Evolutionary conservation across 2,113 vertebrate species (phyloP).

Genomic region (Galemys pyrenaicus): DNA sequence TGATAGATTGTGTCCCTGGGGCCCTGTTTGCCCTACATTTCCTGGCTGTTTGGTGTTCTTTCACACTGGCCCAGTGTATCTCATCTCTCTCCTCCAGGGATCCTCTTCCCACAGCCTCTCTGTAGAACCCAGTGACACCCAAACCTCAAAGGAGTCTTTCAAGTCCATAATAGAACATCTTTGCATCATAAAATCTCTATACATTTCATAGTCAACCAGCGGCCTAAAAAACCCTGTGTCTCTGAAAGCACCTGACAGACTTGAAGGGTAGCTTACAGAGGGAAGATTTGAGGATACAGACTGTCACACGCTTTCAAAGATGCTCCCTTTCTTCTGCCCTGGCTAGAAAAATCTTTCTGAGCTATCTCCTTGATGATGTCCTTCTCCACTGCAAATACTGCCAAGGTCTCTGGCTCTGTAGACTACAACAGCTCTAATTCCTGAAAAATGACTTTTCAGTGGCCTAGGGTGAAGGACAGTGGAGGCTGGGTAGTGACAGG

Average conservation of each 20-base stretch:
- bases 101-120: neutral
- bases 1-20: neutral
- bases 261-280: neutral
- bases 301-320: neutral
- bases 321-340: neutral
- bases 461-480: too few species aligned
- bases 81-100: neutral
- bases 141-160: slow-evolving; percentile 18
- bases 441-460: neutral
- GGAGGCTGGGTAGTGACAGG: too few species aligned
- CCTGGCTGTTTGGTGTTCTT: neutral
- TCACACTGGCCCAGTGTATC: neutral
- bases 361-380: neutral
- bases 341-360: neutral
- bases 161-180: neutral
- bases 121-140: neutral
- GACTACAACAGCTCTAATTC: neutral
- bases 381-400: neutral
- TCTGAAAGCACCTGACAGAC: neutral
- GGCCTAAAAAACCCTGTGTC: neutral
- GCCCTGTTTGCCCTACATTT: neutral
- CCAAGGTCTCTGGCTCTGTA: neutral
- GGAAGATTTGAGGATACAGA: neutral
- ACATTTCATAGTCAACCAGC: neutral
- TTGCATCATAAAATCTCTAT: neutral